These are phyloP conservation scores for Charaxes varanes DNA, from an alignment of 1,140 invertebrate species.

Conservation along the genomic window DNA sequence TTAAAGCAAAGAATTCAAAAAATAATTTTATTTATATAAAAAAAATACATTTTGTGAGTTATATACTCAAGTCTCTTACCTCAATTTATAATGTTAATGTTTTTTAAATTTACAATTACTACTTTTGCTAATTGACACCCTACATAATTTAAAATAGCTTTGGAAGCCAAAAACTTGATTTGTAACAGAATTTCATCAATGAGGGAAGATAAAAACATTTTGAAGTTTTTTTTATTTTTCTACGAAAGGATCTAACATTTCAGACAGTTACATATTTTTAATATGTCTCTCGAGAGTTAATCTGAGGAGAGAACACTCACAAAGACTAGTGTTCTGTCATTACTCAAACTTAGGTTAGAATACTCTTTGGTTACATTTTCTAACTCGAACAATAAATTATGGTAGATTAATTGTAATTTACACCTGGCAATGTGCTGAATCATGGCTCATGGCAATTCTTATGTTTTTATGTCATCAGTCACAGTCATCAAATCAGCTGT, in stretches of 20 bases:
- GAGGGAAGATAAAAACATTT: constrained; percentile 71
- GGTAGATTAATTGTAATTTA: no score
- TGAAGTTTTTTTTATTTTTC: constrained; percentile 54
- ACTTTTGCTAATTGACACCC: constrained; percentile 64
- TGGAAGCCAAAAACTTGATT: constrained; percentile 63
- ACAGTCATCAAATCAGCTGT: constrained; percentile 71
- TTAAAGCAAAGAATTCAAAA: background rate
- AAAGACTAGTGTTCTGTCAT: no score
- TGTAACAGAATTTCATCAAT: constrained; percentile 62
- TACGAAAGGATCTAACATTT: background rate
- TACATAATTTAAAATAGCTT: constrained; percentile 69
- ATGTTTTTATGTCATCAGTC: constrained; percentile 65
- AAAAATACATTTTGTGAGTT: no score
- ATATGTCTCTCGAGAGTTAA: no score
- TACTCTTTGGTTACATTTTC: no score
- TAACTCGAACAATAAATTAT: no score
- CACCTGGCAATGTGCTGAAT: background rate
- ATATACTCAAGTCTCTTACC: background rate
- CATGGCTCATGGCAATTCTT: constrained; percentile 6
- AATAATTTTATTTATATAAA: constrained; percentile 8
- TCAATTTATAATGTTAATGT: constrained; percentile 52
- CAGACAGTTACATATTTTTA: constrained; percentile 1
- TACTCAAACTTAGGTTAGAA: no score
- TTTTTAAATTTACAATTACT: constrained; percentile 65
- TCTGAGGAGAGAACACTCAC: no score